phyloP scores from a whole-genome alignment of 2,888 invertebrate genomes.

The Camptogramma bilineatum region DNA sequence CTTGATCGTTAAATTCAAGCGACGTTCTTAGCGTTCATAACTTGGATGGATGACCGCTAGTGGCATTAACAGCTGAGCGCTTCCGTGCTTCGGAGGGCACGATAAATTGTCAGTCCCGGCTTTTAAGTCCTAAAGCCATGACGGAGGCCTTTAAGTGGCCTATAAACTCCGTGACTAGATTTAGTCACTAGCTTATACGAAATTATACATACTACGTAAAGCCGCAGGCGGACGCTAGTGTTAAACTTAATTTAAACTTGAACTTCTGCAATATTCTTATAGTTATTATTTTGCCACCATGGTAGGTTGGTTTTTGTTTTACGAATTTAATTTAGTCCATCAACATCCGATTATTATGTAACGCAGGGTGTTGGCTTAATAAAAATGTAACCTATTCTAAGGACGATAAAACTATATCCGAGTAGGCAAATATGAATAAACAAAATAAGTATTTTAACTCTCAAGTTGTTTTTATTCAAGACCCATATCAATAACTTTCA shows the following conservation, averaged over 20 bases:
- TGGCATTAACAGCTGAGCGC: too few species aligned
- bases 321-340: slow-evolving; percentile 53
- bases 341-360: slow-evolving; percentile 75
- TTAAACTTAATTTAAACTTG: background rate
- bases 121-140: too few species aligned
- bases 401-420: slow-evolving; percentile 67
- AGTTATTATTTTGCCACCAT: background rate
- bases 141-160: too few species aligned
- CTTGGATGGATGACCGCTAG: too few species aligned
- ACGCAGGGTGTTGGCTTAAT: slow-evolving; percentile 80
- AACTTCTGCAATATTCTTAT: background rate
- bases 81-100: too few species aligned
- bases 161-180: too few species aligned
- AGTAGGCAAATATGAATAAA: slow-evolving; percentile 69
- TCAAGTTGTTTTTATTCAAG: slow-evolving; percentile 40
- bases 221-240: background rate
- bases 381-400: slow-evolving; percentile 79
- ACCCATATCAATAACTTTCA: background rate
- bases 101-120: too few species aligned
- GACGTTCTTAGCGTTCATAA: too few species aligned
- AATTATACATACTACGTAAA: too few species aligned
- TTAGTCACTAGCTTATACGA: too few species aligned
- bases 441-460: slow-evolving; percentile 64
- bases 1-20: too few species aligned
- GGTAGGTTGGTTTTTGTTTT: slow-evolving; percentile 1